Percentiles rank a stretch among this genome's conserved stretches.
phyloP scores from a whole-genome alignment of 1,140 invertebrate genomes.

The Palaemon carinicauda region DNA sequence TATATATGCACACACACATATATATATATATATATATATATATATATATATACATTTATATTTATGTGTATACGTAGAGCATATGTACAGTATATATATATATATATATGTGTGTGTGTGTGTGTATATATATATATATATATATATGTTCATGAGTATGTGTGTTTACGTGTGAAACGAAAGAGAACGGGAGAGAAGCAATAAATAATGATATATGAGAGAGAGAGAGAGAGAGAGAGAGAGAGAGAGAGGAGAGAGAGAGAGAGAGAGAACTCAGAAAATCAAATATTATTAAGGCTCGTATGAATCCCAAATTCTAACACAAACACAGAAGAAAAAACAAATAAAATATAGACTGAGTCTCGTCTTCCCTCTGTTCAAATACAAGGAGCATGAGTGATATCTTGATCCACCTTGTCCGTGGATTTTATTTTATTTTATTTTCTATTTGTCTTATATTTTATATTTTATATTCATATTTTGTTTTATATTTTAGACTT shows the following conservation, averaged over 20 bases:
- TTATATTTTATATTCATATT: no score
- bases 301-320: not conserved
- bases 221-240: constrained; percentile 21
- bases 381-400: no score
- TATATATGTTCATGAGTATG: not conserved
- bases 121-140: constrained; percentile 7
- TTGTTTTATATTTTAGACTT: no score
- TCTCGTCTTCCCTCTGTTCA: no score
- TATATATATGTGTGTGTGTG: constrained; percentile 6
- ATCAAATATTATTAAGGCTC: not conserved
- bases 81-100: not conserved
- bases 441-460: no score
- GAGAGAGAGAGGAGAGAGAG: constrained; percentile 15
- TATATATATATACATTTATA: no score
- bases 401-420: no score
- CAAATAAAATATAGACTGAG: no score
- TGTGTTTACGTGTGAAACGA: not conserved
- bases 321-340: no score
- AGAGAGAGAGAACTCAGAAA: not conserved
- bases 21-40: not conserved
- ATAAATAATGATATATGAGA: no score
- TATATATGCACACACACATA: not conserved
- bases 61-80: no score
- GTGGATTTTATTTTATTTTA: no score
- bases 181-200: not conserved